These are phyloP conservation scores for Chloroceryle amazona DNA, from an alignment of 2,797 vertebrate species.

Conservation along the genomic window DNA sequence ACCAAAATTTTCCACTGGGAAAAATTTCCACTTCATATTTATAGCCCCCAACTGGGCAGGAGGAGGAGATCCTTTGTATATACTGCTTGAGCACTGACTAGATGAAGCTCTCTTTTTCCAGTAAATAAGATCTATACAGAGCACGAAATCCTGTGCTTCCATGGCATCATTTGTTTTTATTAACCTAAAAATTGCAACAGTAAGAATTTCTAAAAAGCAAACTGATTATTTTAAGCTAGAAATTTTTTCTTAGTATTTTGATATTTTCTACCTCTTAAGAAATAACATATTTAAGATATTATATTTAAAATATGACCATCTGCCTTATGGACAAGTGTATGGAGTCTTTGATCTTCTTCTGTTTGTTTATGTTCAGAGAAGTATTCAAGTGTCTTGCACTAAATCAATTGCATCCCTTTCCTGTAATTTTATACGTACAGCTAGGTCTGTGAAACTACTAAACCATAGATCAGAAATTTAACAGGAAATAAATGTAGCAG, in stretches of 20 bases:
- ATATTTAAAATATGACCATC: constrained; percentile 74
- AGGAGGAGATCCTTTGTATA: constrained; percentile 15
- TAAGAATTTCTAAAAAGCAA: constrained; percentile 65
- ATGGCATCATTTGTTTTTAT: constrained; percentile 56
- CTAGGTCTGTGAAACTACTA: constrained; percentile 9
- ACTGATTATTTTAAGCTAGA: constrained; percentile 70
- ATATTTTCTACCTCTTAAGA: constrained; percentile 84
- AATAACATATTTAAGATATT: constrained; percentile 74
- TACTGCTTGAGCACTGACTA: constrained; percentile 42
- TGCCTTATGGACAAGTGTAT: constrained; percentile 81
- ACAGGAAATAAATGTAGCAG: constrained; percentile 50
- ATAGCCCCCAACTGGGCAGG: background rate
- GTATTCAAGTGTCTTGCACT: constrained; percentile 57
- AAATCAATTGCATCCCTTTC: constrained; percentile 28
- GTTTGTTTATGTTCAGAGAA: constrained; percentile 54
- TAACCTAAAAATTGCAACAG: constrained; percentile 41
- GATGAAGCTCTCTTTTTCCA: constrained; percentile 39
- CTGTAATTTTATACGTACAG: background rate
- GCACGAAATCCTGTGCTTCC: constrained; percentile 60
- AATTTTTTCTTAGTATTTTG: constrained; percentile 72
- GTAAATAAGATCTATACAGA: background rate
- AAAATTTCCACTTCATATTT: background rate
- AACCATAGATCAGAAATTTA: constrained; percentile 31
- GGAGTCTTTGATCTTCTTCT: constrained; percentile 66
- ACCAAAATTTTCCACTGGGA: constrained; percentile 25